Evolutionary conservation across 2,113 vertebrate species (phyloP).

Genomic region (Microcebus tavaratra): DNA sequence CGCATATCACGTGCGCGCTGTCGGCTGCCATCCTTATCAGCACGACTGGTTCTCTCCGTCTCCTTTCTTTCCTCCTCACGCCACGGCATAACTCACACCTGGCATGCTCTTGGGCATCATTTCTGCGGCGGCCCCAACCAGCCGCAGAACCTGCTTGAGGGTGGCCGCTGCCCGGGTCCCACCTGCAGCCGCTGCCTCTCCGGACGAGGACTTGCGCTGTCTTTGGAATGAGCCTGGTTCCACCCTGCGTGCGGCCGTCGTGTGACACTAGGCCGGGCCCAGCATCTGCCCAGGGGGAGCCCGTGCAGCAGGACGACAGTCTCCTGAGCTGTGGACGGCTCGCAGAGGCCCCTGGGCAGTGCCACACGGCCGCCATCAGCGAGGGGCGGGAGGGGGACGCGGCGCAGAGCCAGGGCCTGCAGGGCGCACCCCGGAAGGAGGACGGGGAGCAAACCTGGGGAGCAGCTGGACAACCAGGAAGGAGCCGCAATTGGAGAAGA

Average conservation of each 20-base stretch:
- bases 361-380: not conserved
- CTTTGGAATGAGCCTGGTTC: not conserved
- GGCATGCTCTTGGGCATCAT: not conserved
- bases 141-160: not conserved
- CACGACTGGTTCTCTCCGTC: not conserved
- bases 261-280: rapidly evolving
- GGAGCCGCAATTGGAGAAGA: not conserved
- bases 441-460: too few species aligned
- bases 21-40: not conserved
- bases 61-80: not conserved
- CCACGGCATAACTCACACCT: not conserved
- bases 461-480: not conserved
- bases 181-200: not conserved
- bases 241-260: not conserved
- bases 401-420: not conserved
- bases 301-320: not conserved
- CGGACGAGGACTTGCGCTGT: not conserved
- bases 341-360: not conserved
- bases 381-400: not conserved
- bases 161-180: not conserved
- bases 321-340: not conserved
- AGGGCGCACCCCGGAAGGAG: not conserved
- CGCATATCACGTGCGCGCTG: not conserved
- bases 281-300: not conserved
- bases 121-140: not conserved